A percentile compares a stretch with the other conserved stretches of the same genome.
phyloP scores from a whole-genome alignment of 1,140 invertebrate species.

The Vollenhovia emeryi region DNA sequence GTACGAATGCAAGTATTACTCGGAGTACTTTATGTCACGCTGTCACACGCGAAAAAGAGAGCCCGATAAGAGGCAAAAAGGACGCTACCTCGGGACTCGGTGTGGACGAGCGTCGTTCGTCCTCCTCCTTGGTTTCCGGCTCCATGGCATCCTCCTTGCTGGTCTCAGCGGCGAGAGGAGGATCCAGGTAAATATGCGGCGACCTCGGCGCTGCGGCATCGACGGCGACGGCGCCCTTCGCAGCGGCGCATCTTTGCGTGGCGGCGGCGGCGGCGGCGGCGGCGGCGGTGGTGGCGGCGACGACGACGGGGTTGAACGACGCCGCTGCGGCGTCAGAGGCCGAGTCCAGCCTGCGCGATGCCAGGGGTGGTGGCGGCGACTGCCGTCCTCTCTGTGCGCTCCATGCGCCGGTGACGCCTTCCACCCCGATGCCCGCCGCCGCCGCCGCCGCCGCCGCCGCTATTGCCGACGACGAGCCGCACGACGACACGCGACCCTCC shows the following conservation, averaged over 20 bases:
- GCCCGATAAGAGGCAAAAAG: background rate
- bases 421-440: conserved; percentile 70
- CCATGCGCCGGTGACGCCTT: conserved; percentile 65
- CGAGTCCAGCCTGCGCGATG: conserved; percentile 65
- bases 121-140: conserved; percentile 78
- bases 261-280: conserved; percentile 31
- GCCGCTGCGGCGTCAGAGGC: conserved; percentile 64
- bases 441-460: background rate
- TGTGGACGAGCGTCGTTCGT: conserved; percentile 77
- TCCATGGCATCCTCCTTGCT: conserved; percentile 81
- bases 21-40: background rate
- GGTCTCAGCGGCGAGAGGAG: conserved; percentile 58
- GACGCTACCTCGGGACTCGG: conserved; percentile 78
- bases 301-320: conserved; percentile 57
- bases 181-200: conserved; percentile 48
- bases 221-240: conserved; percentile 53
- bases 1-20: background rate
- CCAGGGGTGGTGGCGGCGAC: conserved; percentile 62
- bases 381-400: conserved; percentile 42
- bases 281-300: no score
- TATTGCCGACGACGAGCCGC: background rate
- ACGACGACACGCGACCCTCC: conserved; percentile 52
- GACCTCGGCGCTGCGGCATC: conserved; percentile 66
- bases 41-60: background rate
- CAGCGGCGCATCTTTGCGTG: conserved; percentile 62